Evolutionary conservation across 2,113 vertebrate species (phyloP).

Genomic region (Lepidothrix coronata): DNA sequence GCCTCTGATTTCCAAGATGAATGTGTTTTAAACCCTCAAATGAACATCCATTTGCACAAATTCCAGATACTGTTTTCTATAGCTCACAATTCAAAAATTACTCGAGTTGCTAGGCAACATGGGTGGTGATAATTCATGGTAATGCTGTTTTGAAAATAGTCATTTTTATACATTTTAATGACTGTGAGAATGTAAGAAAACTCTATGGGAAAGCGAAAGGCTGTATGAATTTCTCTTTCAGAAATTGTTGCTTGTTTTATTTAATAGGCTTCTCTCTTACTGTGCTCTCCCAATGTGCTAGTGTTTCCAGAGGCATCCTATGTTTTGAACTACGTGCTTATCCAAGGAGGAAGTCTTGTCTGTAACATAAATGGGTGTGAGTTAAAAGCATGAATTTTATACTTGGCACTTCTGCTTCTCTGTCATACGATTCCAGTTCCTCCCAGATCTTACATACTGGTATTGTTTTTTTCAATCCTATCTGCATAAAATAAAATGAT

Average conservation of each 20-base stretch:
- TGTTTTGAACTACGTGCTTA: conserved; percentile 1
- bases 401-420: neutral
- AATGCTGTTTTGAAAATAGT: conserved; percentile 72
- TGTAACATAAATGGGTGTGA: neutral
- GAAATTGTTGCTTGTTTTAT: conserved; percentile 16
- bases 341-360: neutral
- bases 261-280: neutral
- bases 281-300: neutral
- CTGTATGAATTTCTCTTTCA: neutral
- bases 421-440: neutral
- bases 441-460: neutral
- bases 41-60: conserved; percentile 71
- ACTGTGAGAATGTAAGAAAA: conserved; percentile 43
- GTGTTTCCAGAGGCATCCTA: neutral
- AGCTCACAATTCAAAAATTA: conserved; percentile 72
- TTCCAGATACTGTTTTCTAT: conserved; percentile 55
- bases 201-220: conserved; percentile 30
- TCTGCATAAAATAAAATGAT: neutral
- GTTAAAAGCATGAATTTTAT: neutral
- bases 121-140: conserved; percentile 61
- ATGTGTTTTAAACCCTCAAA: conserved; percentile 60
- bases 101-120: conserved; percentile 77
- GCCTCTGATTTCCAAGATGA: conserved; percentile 65
- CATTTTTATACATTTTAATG: conserved; percentile 71
- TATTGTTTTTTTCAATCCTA: neutral